Evolutionary conservation across 2,797 vertebrate species (phyloP).

Genomic region (Enteromius paludinosus): DNA sequence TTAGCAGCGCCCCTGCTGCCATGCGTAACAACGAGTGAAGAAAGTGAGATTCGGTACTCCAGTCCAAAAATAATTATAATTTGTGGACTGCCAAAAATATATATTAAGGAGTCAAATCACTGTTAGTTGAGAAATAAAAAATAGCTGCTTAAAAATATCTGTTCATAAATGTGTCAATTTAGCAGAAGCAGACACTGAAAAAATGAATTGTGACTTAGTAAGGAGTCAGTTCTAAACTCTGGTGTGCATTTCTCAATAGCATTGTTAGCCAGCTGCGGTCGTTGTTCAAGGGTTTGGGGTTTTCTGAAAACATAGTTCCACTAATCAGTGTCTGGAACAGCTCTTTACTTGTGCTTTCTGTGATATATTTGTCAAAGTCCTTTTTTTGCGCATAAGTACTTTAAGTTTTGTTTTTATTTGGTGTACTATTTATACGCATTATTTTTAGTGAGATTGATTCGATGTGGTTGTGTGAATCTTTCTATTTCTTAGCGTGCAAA

Average conservation of each 20-base stretch:
- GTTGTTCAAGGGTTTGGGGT: not conserved
- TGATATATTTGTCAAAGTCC: too few species aligned
- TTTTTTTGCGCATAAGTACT: too few species aligned
- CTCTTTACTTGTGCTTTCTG: not conserved
- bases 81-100: not conserved
- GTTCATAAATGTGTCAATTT: not conserved
- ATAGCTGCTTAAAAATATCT: not conserved
- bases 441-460: too few species aligned
- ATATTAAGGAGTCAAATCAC: not conserved
- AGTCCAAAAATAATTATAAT: not conserved
- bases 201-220: too few species aligned
- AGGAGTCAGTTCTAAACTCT: not conserved
- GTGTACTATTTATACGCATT: too few species aligned
- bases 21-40: constrained; percentile 38
- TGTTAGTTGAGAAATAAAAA: not conserved
- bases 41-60: not conserved
- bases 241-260: not conserved
- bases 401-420: too few species aligned
- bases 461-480: too few species aligned
- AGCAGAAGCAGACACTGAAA: not conserved
- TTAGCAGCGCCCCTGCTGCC: too few species aligned
- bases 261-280: not conserved
- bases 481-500: too few species aligned
- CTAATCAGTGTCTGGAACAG: not conserved
- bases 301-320: not conserved